Percentiles rank a stretch among this genome's conserved stretches.
phyloP scores from a whole-genome alignment of 2,888 invertebrate species.

The Lissocephala sabroskyi region DNA sequence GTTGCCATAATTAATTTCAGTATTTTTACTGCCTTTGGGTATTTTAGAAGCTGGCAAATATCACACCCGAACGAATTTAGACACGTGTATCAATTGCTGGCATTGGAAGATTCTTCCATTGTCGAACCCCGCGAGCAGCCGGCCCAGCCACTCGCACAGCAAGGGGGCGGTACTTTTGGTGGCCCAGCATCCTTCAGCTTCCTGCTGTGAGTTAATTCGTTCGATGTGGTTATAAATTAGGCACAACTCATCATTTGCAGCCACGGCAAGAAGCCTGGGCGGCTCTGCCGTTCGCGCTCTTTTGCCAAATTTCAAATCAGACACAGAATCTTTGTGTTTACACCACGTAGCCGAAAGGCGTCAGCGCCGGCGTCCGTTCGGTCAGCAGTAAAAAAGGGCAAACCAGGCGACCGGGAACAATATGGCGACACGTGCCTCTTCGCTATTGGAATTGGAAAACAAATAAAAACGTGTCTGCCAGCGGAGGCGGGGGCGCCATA shows the following conservation, averaged over 20 bases:
- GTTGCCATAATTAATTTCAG: constrained; percentile 65
- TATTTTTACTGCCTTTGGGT: constrained; percentile 45
- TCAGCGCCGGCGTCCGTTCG: constrained; percentile 20
- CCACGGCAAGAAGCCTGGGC: constrained; percentile 27
- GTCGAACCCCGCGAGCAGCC: no score
- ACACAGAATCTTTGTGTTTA: constrained; percentile 56
- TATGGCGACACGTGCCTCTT: constrained; percentile 64
- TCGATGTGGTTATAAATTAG: constrained; percentile 71
- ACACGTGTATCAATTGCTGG: constrained; percentile 51
- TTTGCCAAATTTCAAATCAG: constrained; percentile 38
- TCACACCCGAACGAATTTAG: constrained; percentile 66
- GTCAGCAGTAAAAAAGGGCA: no score
- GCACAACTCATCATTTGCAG: constrained; percentile 70
- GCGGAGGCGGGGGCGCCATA: no score
- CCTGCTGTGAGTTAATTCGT: constrained; percentile 66
- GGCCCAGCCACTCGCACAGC: background rate
- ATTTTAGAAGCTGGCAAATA: constrained; percentile 39
- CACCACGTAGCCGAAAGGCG: constrained; percentile 42
- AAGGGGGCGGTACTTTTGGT: background rate
- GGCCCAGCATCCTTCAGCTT: constrained; percentile 28
- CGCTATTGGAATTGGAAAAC: no score
- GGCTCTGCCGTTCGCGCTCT: constrained; percentile 14
- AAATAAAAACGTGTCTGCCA: no score
- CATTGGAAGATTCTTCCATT: constrained; percentile 31
- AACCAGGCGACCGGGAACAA: constrained; percentile 48